Evolutionary conservation across 2,113 vertebrate genomes (phyloP), one percentile per base, ranked within the genome.

Genomic region (Cynopterus brachyotis): DNA sequence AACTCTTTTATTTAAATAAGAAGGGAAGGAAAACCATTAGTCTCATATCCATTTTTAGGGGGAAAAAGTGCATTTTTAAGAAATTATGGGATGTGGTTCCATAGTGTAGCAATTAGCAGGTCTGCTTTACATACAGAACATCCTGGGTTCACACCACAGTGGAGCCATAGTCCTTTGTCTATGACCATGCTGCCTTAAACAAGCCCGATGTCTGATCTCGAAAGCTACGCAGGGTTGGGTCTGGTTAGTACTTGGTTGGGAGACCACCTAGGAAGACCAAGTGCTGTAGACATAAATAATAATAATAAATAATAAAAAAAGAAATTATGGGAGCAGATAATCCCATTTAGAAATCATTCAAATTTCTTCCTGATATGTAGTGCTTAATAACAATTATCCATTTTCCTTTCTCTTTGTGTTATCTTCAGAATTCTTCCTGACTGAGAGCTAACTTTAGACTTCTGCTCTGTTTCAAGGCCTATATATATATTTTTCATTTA

Each of bases 351-450:
- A 94, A 93, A 80, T n/a, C 81, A 53, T 94, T 94, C 60, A 53
- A 84, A n/a, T 37, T 82, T 70, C 17, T 94, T 89, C 50, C 69
- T 94, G 76, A 80, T 26, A 53, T 81, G 75, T 76, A 64, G 12
- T n/a, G n/a, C 80, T 96, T 97, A 81, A 80, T 85, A 95, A 81
- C 92, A 95, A 53, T 95, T 82, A 95, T 47, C 78, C 64, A 79
- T 67, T 85, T 94, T 89, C 60, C 47, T 96, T 89, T 97, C 24
- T 95, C 80, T 97, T 60, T 93, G 57, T 92, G 12, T 5, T 62
- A 22, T 26, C n/a, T 55, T 12, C 3, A 72, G 70, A 92, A 90
- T 93, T 57, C 55, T 66, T 80, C 72, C 64, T 80, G 64, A 79
- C 82, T 83, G 78, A 94, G 78, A 93, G 0, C 30, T 92, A 96